Conservation (phyloP, 2,888 invertebrate species). For the Bedellia somnulentella region DNA sequence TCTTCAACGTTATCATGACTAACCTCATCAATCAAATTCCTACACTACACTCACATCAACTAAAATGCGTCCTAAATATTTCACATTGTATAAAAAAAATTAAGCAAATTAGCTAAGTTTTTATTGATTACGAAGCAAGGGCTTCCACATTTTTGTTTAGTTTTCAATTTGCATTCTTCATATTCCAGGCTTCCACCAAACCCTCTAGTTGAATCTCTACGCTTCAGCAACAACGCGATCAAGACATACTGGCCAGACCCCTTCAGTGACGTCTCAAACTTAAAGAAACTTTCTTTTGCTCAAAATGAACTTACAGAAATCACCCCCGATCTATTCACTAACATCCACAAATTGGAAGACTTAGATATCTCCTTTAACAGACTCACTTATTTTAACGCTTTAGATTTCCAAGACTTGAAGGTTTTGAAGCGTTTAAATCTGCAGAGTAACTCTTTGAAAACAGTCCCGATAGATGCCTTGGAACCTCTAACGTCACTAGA, state of each 20-base stretch:
- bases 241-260: slow-evolving; percentile 50
- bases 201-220: slow-evolving; percentile 32
- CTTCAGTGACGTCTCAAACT: slow-evolving; percentile 31
- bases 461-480: slow-evolving; percentile 36
- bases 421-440: slow-evolving; percentile 40
- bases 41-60: no score
- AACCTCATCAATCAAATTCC: no score
- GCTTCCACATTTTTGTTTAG: no score
- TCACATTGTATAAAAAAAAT: no score
- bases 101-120: no score
- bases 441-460: slow-evolving; percentile 41
- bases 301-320: slow-evolving; percentile 46
- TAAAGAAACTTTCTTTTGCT: slow-evolving; percentile 45
- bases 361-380: slow-evolving; percentile 59
- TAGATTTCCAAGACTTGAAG: slow-evolving; percentile 34
- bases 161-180: no score
- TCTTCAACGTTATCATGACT: no score
- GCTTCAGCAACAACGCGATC: slow-evolving; percentile 42
- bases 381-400: slow-evolving; percentile 31
- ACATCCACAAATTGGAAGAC: slow-evolving; percentile 34
- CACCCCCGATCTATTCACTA: slow-evolving; percentile 46
- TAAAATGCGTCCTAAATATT: no score
- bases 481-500: slow-evolving; percentile 33
- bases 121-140: no score
- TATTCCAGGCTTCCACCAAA: slow-evolving; percentile 44